Evolutionary conservation across 2,888 invertebrate genomes (phyloP), one percentile per base, ranked within the genome.

Genomic region (Ephialtes manifestator): DNA sequence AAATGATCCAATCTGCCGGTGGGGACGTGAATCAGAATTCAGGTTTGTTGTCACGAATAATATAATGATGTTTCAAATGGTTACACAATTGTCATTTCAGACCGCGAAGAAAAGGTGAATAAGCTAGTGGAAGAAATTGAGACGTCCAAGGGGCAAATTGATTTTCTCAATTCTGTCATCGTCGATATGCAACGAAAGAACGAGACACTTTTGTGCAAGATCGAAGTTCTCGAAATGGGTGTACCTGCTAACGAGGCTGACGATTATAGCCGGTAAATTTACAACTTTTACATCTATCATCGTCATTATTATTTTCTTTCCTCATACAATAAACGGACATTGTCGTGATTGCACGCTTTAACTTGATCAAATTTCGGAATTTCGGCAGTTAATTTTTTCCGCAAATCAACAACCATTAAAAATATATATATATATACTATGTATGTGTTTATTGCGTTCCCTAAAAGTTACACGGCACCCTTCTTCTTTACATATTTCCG

Each of bases 171-270:
- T 95, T 98, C 99, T 10, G 98, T 99, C 89, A 99, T 99, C 90
- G 98, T 98, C 39, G 99, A 99, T 92, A 97, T 99, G 97, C 98
- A 99, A 94, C 96, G 96, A 88, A 99, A 99, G 94, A 98, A 98
- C 92, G 97, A 98, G 91, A 97, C 97, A 89, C 95, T 99, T 2
- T 95, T 96, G 92, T 96, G 96, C 72, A 95, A 97, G 90, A 96
- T 99, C 63, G 96, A 98, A 90, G 96, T 97, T 48, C 95, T 98
- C 68, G 97, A 98, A 93, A 96, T 95, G 94, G 97, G 95, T 88
- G 95, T 93, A 92, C 94, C 94, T 2, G 90, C 94, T 11, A 94
- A 94, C 71, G 94, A 95, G 90, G 94, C 93, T 13, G 94, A 94
- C 76, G 94, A 94, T 86, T 95, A 94, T 83, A 94, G 92, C 86